phyloP scores from a whole-genome alignment of 2,113 vertebrate genomes.

The Clarias batrachus region DNA sequence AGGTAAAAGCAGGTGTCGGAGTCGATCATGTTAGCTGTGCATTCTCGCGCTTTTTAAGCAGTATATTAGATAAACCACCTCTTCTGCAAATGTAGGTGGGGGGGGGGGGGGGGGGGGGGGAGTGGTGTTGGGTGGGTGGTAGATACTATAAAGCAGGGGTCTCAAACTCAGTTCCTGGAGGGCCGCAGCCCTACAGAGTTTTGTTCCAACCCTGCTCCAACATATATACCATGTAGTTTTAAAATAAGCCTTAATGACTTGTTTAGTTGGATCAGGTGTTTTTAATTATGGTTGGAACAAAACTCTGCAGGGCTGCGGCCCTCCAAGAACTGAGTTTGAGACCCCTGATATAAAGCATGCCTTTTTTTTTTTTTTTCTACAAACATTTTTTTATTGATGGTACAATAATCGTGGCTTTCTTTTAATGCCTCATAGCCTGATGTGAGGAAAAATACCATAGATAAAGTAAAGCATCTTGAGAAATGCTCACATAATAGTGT shows the following conservation, averaged over 20 bases:
- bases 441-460: neutral
- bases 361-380: neutral
- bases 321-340: no score
- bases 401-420: neutral
- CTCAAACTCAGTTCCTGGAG: no score
- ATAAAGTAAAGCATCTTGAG: neutral
- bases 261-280: no score
- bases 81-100: conserved; percentile 3
- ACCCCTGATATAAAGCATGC: neutral
- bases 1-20: conserved; percentile 37
- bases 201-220: no score
- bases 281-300: no score
- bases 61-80: neutral
- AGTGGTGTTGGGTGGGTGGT: no score
- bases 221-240: no score
- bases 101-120: no score
- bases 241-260: no score
- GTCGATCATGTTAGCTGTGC: neutral
- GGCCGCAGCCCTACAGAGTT: no score
- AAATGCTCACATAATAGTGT: neutral
- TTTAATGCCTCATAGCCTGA: neutral
- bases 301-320: no score
- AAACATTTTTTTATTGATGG: neutral
- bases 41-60: conserved; percentile 25
- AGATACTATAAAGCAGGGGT: neutral